Evolutionary conservation across 1,140 invertebrate species (phyloP).

Genomic region (Tetramorium alpestre): DNA sequence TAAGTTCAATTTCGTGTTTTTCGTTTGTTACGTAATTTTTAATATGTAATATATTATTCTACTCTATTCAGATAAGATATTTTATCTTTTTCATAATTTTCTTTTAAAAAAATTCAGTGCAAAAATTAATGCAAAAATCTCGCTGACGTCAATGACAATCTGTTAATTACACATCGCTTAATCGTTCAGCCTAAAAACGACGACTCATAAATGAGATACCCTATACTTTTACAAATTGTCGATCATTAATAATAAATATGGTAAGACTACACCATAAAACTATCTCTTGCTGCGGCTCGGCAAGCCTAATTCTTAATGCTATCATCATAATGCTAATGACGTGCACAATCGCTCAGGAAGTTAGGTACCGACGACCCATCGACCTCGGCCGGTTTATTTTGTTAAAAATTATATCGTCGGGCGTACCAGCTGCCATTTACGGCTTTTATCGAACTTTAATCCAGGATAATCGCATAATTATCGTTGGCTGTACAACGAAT

Average conservation of each 20-base stretch:
- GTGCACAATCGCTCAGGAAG: background rate
- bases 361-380: conserved; percentile 6
- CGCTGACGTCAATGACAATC: background rate
- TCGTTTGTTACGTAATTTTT: background rate
- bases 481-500: conserved; percentile 4
- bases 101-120: background rate
- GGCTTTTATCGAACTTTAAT: conserved; percentile 49
- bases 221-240: background rate
- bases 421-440: conserved; percentile 25
- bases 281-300: background rate
- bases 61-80: background rate
- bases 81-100: background rate
- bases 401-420: conserved; percentile 35
- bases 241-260: background rate
- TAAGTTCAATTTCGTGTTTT: background rate
- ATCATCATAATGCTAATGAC: conserved; percentile 26
- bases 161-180: conserved; percentile 32
- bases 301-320: conserved; percentile 16
- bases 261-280: background rate
- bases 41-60: background rate
- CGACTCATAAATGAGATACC: conserved; percentile 19
- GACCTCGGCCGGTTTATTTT: conserved; percentile 30
- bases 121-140: background rate
- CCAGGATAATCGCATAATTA: conserved; percentile 54
- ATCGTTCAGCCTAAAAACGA: background rate